Base-by-base conservation (phyloP, 2,797 vertebrate genomes). In the Oreortyx pictus region DNA sequence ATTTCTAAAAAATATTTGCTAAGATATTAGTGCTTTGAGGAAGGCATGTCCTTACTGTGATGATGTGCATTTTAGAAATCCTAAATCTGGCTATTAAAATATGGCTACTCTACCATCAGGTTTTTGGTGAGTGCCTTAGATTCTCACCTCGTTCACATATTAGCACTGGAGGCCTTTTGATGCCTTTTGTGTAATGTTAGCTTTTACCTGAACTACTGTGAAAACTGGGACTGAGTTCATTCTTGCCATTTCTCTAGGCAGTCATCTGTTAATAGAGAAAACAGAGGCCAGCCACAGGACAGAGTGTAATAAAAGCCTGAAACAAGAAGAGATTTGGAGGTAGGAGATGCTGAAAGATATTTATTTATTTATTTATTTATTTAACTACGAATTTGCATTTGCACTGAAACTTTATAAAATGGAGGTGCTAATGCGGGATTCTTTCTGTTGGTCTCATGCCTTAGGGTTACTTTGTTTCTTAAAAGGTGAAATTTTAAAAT, bases 201-300 rank as follows among this genome's bases (percentile, higher is more conserved):
- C 68, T 41, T 89, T 85, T 85, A 77, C 68, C 84, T 75, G 62
- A 86, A 41, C 86, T 77, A 29, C 66, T 86, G 14, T 66, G 71
- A 50, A 62, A 65, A 73, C 41, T 56, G 27, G 31, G 62, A 65
- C 44, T 82, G n/a, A 75, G 9, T 88, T 89, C 78, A 57, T 77
- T 52, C 37, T 76, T 73, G 33, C 37, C 4, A 3, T 89, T 93
- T 85, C 57, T 52, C 47, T 23, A 59, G 41, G 20, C 61, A 60
- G 35, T 82, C 46, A 9, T 89, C 67, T 92, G 68, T 84, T 90
- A 82, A 44, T 46, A 87, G 50, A 73, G 50, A 84, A 93, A 94
- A 74, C 86, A 90, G 76, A 78, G 35, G 46, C 91, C 47, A 76
- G 6, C 46, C 14, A 7, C 76, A 52, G 76, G 86, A 82, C 61